Evolutionary conservation across 1,140 invertebrate species (phyloP).

Genomic region (Leptinotarsa defecta): DNA sequence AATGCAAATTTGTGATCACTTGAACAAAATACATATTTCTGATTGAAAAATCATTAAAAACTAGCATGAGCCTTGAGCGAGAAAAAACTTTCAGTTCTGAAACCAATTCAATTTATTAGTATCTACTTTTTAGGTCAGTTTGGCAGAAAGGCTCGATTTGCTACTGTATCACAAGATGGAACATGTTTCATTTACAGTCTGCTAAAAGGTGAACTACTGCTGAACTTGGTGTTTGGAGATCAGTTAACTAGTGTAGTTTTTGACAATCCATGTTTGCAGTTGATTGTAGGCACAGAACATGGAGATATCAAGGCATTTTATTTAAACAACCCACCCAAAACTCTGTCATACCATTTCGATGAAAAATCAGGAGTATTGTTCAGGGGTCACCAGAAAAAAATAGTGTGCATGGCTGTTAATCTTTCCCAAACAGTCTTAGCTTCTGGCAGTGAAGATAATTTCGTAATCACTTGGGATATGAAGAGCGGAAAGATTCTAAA

Average conservation of each 20-base stretch:
- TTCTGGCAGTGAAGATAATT: conserved; percentile 75
- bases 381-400: conserved; percentile 67
- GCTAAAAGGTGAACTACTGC: conserved; percentile 66
- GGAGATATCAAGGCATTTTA: conserved; percentile 73
- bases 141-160: conserved; percentile 69
- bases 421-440: conserved; percentile 69
- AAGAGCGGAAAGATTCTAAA: conserved; percentile 71
- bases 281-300: conserved; percentile 74
- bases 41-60: too few species aligned
- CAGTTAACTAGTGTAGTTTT: conserved; percentile 71
- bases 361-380: conserved; percentile 59
- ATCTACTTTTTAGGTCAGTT: conserved; percentile 36
- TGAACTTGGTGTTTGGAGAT: conserved; percentile 75
- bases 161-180: conserved; percentile 78
- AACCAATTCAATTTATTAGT: too few species aligned
- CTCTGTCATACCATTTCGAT: conserved; percentile 68
- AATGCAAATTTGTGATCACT: too few species aligned
- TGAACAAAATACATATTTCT: too few species aligned
- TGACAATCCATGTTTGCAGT: conserved; percentile 69
- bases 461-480: conserved; percentile 81
- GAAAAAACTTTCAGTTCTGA: too few species aligned
- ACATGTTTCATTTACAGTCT: conserved; percentile 84
- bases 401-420: conserved; percentile 74
- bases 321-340: conserved; percentile 68
- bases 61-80: too few species aligned